Conservation (phyloP, 2,797 vertebrate genomes). For the Tapera naevia region DNA sequence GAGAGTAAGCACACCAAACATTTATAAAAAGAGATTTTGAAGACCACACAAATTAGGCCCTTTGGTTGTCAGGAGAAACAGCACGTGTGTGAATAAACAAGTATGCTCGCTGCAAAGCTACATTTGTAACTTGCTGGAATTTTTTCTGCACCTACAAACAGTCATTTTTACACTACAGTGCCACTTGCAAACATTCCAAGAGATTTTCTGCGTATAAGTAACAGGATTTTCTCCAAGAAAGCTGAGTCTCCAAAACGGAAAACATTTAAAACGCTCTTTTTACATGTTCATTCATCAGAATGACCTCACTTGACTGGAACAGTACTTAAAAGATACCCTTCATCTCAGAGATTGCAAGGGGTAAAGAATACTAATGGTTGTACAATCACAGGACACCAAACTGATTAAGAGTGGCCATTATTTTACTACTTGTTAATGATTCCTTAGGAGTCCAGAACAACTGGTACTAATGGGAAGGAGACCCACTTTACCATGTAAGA, state of each 20-base stretch:
- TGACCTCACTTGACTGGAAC: background rate
- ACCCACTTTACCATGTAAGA: background rate
- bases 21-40: background rate
- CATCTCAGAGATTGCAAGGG: background rate
- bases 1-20: background rate
- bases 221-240: background rate
- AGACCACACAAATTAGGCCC: background rate
- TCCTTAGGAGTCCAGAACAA: background rate
- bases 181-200: background rate
- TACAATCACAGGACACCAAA: background rate
- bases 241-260: background rate
- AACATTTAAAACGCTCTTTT: background rate
- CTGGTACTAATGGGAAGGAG: background rate
- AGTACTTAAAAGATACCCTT: background rate
- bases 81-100: background rate
- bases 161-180: background rate
- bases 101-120: background rate
- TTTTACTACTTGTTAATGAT: slow-evolving; percentile 36
- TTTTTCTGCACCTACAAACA: background rate
- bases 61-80: background rate
- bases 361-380: background rate
- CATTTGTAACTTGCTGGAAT: background rate
- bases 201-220: background rate
- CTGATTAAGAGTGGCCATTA: slow-evolving; percentile 14
- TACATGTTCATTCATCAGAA: background rate